phyloP scores from a whole-genome alignment of 2,888 invertebrate genomes.

The Drosophila phalerata region DNA sequence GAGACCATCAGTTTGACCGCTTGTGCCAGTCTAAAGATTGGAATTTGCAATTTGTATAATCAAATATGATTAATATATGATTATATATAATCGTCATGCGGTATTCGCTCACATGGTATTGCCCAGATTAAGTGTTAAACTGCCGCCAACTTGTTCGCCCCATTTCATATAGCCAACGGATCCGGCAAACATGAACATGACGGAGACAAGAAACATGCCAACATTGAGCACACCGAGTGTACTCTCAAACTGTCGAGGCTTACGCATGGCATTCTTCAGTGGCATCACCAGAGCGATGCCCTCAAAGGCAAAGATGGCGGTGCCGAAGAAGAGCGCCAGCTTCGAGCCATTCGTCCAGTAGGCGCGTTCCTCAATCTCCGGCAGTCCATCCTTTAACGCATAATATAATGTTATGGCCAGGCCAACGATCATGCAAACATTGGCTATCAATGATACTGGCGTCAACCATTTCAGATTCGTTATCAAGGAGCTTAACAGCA shows the following conservation, averaged over 20 bases:
- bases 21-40: conserved; percentile 89
- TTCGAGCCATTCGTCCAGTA: conserved; percentile 88
- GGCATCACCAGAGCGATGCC: conserved; percentile 98
- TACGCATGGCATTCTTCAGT: conserved; percentile 95
- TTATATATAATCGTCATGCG: too few species aligned
- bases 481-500: conserved; percentile 91
- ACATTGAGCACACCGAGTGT: conserved; percentile 94
- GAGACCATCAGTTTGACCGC: conserved; percentile 94
- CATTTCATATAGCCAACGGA: conserved; percentile 95
- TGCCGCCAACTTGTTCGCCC: conserved; percentile 92
- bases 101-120: conserved; percentile 79
- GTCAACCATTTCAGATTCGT: conserved; percentile 94
- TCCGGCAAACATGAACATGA: conserved; percentile 92
- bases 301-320: conserved; percentile 98
- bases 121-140: conserved; percentile 95
- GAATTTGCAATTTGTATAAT: too few species aligned
- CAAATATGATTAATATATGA: too few species aligned
- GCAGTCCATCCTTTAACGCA: conserved; percentile 92
- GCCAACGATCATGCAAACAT: conserved; percentile 93
- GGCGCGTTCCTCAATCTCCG: conserved; percentile 86
- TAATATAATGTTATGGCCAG: conserved; percentile 95
- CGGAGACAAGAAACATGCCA: conserved; percentile 91
- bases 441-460: conserved; percentile 95
- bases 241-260: conserved; percentile 91
- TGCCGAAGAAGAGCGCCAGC: conserved; percentile 97